phyloP scores from a whole-genome alignment of 2,113 vertebrate species.

The Rhynchopsitta pachyrhyncha region DNA sequence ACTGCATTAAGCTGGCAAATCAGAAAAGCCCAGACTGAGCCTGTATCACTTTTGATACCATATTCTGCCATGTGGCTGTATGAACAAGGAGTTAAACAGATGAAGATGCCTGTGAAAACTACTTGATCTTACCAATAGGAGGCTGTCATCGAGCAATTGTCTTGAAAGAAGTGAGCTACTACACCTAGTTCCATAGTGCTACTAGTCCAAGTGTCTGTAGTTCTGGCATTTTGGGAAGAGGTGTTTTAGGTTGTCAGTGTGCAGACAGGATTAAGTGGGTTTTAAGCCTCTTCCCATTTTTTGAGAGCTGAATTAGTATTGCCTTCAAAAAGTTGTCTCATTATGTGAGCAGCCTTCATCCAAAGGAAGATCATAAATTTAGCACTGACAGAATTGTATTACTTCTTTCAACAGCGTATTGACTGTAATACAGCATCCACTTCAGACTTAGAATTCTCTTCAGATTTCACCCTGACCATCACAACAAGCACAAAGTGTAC shows the following conservation, averaged over 20 bases:
- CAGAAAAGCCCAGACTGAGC: background rate
- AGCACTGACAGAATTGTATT: background rate
- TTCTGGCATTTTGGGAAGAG: background rate
- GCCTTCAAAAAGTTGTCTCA: background rate
- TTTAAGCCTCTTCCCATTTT: background rate
- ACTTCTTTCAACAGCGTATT: conserved; percentile 75
- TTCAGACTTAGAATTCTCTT: conserved; percentile 87
- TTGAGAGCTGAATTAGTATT: background rate
- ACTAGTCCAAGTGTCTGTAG: background rate
- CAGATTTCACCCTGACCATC: conserved; percentile 86
- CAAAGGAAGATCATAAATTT: background rate
- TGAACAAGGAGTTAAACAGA: background rate
- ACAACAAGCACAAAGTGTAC: conserved; percentile 82
- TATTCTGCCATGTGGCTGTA: background rate
- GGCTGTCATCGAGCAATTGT: background rate
- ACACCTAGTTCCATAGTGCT: background rate
- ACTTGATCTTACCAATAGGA: background rate
- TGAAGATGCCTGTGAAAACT: background rate
- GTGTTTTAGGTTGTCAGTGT: background rate
- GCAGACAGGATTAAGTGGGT: background rate
- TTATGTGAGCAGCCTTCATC: background rate
- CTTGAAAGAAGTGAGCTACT: background rate
- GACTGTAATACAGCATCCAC: conserved; percentile 82
- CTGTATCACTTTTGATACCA: background rate
- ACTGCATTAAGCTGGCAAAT: background rate